Evolutionary conservation across 1,140 invertebrate species (phyloP), one percentile per base, ranked within the genome.

Genomic region (Nasonia giraulti): DNA sequence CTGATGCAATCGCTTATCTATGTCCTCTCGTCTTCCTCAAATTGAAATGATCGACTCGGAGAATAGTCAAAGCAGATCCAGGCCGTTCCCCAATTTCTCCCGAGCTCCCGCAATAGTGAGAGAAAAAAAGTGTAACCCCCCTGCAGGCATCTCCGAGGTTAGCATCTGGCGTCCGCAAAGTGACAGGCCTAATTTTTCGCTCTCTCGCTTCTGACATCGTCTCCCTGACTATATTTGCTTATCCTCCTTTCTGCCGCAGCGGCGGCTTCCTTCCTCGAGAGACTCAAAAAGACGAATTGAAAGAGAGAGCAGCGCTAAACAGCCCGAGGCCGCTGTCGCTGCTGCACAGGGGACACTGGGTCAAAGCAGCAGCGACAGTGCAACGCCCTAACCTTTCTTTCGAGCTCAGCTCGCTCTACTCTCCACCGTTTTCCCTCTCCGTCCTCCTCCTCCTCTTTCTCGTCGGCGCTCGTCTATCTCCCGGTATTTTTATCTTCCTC

Each of bases 371-470:
- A n/a, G 20, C 75, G 66, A 23, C 87, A 87, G 90, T 91, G 89
- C 90, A 91, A 91, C 89, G 90, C 88, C 89, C 89, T 89, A 88
- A 88, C 88, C 83, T 89, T 74, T 86, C 76, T 87, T 82, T 74
- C 40, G 31, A 37, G 8, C 80, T 86, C 50, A 27, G 27, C 55
- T 86, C 80, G 66, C 86, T 79, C 75, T 55, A 27, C 78, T 40
- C 55, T 62, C 55, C 12, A 2, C 47, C 79, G 47, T 40, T 80
- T 31, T 85, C 55, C 40, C n/a, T 75, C 55, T 79, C 50, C 33
- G 20, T n/a, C 78, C 20, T 37, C 31, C 17, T 27, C 50, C 33
- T 27, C 27, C 27, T 27, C 27, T 27, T 27, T 27, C 27, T 27
- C 27, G 27, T n/a, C 37, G 5, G 10, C 8, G n/a, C 68, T 80